A percentile compares a stretch with the other conserved stretches of the same genome.
Conservation (phyloP, 2,888 invertebrate species). For the Cartodere bifasciata region DNA sequence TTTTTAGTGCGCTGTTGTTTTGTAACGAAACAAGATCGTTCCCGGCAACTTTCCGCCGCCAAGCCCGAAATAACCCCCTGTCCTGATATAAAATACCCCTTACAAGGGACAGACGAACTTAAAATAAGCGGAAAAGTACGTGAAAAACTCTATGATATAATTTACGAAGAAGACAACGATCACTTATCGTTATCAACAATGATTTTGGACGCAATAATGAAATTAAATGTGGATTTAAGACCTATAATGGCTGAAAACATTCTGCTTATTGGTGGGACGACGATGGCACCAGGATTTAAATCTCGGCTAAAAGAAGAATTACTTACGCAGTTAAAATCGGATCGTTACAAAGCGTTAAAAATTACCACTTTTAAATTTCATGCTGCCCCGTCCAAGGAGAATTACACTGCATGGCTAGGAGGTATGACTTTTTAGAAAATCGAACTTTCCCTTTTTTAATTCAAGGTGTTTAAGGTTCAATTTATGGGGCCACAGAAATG, state of each 20-base stretch:
- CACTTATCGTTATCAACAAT: slow-evolving; percentile 71
- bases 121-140: slow-evolving; percentile 56
- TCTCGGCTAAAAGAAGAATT: slow-evolving; percentile 71
- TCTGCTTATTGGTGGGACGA: slow-evolving; percentile 75
- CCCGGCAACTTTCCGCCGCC: slow-evolving; percentile 39
- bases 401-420: slow-evolving; percentile 80
- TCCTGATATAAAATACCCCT: slow-evolving; percentile 53
- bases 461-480: slow-evolving; percentile 42
- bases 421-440: slow-evolving; percentile 33
- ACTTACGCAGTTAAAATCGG: slow-evolving; percentile 45
- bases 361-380: slow-evolving; percentile 68
- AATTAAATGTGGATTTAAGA: slow-evolving; percentile 76
- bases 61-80: slow-evolving; percentile 38
- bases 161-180: slow-evolving; percentile 78
- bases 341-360: slow-evolving; percentile 49
- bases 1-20: slow-evolving; percentile 73
- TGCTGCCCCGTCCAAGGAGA: slow-evolving; percentile 62
- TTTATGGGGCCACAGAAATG: slow-evolving; percentile 66
- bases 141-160: slow-evolving; percentile 70
- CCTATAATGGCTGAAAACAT: slow-evolving; percentile 68
- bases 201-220: slow-evolving; percentile 68
- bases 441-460: not conserved
- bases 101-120: slow-evolving; percentile 50
- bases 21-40: slow-evolving; percentile 63
- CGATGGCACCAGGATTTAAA: slow-evolving; percentile 71